Percentiles rank a stretch among this genome's conserved stretches.
Evolutionary conservation across 1,140 invertebrate genomes (phyloP).

Genomic region (Sinella curviseta): DNA sequence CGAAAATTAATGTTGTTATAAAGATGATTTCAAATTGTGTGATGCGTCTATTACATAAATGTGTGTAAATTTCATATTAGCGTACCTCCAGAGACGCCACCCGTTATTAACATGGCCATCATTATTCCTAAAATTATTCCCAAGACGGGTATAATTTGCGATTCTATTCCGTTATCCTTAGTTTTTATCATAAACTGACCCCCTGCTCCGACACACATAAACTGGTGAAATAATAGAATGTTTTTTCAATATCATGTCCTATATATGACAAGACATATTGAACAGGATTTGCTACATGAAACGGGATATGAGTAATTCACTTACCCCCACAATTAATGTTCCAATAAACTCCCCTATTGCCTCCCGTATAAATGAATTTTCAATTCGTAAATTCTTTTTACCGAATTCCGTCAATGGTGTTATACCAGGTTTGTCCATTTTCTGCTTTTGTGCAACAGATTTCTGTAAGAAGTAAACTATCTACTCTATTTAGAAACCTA

Average conservation of each 20-base stretch:
- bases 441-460: background rate
- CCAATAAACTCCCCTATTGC: conserved; percentile 39
- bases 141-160: background rate
- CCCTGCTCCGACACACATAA: background rate
- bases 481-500: too few relatives aligned
- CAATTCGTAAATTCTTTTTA: conserved; percentile 13
- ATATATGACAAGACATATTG: too few relatives aligned
- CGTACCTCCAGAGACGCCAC: conserved; percentile 16
- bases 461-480: conserved; percentile 11
- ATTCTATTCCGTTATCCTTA: background rate
- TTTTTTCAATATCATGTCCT: too few relatives aligned
- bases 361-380: conserved; percentile 19
- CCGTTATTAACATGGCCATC: background rate
- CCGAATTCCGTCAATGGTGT: conserved; percentile 36
- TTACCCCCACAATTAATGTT: conserved; percentile 35
- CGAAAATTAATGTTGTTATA: too few relatives aligned
- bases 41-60: background rate
- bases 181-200: background rate
- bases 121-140: conserved; percentile 13
- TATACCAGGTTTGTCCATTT: conserved; percentile 22
- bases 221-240: background rate
- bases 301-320: conserved; percentile 5
- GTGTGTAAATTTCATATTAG: too few relatives aligned
- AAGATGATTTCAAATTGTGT: too few relatives aligned
- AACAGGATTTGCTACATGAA: too few relatives aligned